phyloP scores from a whole-genome alignment of 2,113 vertebrate genomes.

The Triplophysa siluroides region DNA sequence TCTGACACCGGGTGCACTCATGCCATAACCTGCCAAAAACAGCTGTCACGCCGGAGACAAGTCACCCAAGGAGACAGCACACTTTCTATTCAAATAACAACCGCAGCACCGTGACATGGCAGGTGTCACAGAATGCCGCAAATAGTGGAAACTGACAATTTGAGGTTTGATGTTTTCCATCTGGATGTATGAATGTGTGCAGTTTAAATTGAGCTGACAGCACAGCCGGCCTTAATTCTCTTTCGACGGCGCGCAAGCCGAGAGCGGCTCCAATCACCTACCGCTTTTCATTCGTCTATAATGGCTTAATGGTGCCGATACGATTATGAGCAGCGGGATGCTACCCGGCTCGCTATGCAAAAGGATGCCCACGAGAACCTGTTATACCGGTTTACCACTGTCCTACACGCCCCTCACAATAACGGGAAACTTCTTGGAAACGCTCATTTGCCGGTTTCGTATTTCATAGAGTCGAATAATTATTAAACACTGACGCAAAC shows the following conservation, averaged over 20 bases:
- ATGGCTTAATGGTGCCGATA: slow-evolving; percentile 53
- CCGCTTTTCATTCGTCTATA: slow-evolving; percentile 27
- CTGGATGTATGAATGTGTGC: slow-evolving; percentile 22
- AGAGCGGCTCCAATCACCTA: slow-evolving; percentile 36
- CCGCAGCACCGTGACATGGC: slow-evolving; percentile 2
- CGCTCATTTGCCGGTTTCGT: slow-evolving; percentile 59
- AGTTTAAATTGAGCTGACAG: slow-evolving; percentile 31
- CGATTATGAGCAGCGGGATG: slow-evolving; percentile 56
- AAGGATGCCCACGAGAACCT: slow-evolving; percentile 50
- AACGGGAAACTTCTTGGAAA: slow-evolving; percentile 17
- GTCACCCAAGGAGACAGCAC: slow-evolving; percentile 46
- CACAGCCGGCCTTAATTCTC: slow-evolving; percentile 46
- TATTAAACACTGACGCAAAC: slow-evolving; percentile 35
- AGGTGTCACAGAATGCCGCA: slow-evolving; percentile 8
- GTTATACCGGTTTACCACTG: slow-evolving; percentile 52
- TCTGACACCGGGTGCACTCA: slow-evolving; percentile 63
- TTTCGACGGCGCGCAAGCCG: slow-evolving; percentile 36
- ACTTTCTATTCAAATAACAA: slow-evolving; percentile 41
- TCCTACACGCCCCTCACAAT: slow-evolving; percentile 28
- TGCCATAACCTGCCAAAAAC: slow-evolving; percentile 60
- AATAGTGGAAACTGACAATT: slow-evolving; percentile 30
- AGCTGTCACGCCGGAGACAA: slow-evolving; percentile 59
- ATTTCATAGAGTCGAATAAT: slow-evolving; percentile 59
- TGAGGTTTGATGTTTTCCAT: slow-evolving; percentile 27
- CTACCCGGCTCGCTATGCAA: slow-evolving; percentile 46